Base-by-base conservation (phyloP, 1,140 invertebrate genomes). In the Drosophila lacteicornis region DNA sequence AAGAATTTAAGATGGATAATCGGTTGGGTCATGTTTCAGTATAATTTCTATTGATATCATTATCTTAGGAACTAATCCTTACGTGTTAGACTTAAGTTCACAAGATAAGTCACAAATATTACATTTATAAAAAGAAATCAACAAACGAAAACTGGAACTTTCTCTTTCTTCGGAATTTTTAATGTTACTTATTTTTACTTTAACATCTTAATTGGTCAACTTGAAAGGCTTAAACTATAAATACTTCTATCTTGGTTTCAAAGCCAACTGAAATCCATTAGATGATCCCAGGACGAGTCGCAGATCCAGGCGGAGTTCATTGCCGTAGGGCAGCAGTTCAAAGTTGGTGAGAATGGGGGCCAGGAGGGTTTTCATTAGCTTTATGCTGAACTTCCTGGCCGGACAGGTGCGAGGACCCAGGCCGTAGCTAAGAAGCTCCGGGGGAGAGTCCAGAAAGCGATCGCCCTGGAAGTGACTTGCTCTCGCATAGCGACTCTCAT, bases 211-310 rank as follows among this genome's bases (percentile, higher is more conserved):
- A 36, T 53, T 15, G 13, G 36, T 13, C 6, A 36, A 19, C 17
- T n/a, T 53, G 9, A 19, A 9, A 11, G 1, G 6, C 17, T 38
- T 15, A 22, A 22, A 22, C 1, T n/a, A 25, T 22, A 15, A 12
- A 15, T 13, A 8, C n/a, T 15, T 22, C 22, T 51, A 55, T 30
- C 77, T 55, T 1, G 49, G 58, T 22, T 27, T 74, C 4, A 88
- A 22, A 11, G 85, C 80, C 59, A 88, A 33, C 19, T 90, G 84
- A 56, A 90, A 90, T 7, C 84, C 84, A 59, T 88, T 88, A 6
- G 55, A 40, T 3, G 84, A 84, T 6, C 78, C 81, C 7, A 83
- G 53, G 4, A 56, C 47, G 0, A 80, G 38, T 12, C 66, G 69
- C 38, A 88, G 45, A 19, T 75, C 17, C 8, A 51, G 55, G 27